Evolutionary conservation across 2,113 vertebrate species (phyloP).

Genomic region (Larimichthys crocea): DNA sequence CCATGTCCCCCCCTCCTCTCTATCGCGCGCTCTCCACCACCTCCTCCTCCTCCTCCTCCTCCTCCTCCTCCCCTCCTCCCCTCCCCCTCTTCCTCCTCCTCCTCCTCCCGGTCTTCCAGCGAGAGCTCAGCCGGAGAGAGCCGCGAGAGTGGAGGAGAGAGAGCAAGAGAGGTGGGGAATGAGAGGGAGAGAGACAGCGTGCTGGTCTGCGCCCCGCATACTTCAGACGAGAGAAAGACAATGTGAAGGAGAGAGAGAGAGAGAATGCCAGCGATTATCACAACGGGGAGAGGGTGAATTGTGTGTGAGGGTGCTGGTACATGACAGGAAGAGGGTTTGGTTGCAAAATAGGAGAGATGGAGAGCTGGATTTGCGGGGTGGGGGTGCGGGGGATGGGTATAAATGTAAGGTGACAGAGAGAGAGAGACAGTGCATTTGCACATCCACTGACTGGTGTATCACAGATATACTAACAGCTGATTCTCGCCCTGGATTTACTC

Average conservation of each 20-base stretch:
- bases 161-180: constrained; percentile 52
- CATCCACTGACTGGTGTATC: constrained; percentile 59
- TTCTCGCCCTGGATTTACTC: constrained; percentile 62
- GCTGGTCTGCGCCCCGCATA: constrained; percentile 67
- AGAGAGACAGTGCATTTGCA: constrained; percentile 50
- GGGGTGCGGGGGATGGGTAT: constrained; percentile 72
- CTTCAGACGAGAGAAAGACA: constrained; percentile 72
- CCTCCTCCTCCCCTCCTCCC: constrained; percentile 57
- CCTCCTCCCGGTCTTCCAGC: constrained; percentile 72
- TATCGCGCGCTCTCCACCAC: constrained; percentile 57
- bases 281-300: constrained; percentile 26
- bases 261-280: constrained; percentile 58
- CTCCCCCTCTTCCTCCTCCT: constrained; percentile 45
- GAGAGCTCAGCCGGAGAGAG: constrained; percentile 77
- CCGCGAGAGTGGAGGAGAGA: constrained; percentile 72
- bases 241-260: constrained; percentile 62
- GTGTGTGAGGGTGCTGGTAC: constrained; percentile 39
- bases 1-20: constrained; percentile 83
- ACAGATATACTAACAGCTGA: constrained; percentile 71
- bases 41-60: constrained; percentile 62
- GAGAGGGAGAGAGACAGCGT: constrained; percentile 50
- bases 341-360: constrained; percentile 42
- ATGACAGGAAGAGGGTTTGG: constrained; percentile 45
- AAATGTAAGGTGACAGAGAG: constrained; percentile 44
- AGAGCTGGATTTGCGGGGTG: constrained; percentile 46